phyloP scores from a whole-genome alignment of 2,888 invertebrate genomes.

The Chydorus sphaericus region DNA sequence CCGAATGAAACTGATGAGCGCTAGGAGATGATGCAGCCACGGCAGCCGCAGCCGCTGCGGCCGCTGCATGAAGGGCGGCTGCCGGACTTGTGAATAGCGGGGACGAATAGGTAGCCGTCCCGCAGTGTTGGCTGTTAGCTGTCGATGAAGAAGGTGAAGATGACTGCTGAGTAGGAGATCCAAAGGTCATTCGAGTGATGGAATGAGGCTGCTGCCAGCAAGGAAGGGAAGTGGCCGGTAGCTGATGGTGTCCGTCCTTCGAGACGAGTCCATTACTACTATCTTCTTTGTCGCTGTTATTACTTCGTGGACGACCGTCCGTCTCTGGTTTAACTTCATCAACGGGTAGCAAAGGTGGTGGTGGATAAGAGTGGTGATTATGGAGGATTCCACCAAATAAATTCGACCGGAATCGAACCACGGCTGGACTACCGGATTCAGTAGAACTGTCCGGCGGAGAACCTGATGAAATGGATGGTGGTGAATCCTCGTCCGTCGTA shows the following conservation, averaged over 20 bases:
- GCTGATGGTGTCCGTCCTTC: background rate
- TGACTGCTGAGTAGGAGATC: background rate
- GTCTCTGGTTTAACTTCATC: background rate
- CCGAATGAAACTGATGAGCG: slow-evolving; percentile 10
- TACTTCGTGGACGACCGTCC: slow-evolving; percentile 5
- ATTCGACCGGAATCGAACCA: slow-evolving; percentile 4
- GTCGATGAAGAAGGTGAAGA: background rate
- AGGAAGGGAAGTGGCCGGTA: background rate
- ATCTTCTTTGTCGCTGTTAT: background rate
- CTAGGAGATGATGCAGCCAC: background rate
- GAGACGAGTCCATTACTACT: no score
- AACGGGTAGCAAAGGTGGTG: background rate
- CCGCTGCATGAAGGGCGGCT: slow-evolving; percentile 8
- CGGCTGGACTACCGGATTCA: no score
- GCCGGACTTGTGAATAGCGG: slow-evolving; percentile 6
- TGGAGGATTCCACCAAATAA: slow-evolving; percentile 3
- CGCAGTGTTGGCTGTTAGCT: background rate
- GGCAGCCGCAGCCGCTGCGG: slow-evolving; percentile 3
- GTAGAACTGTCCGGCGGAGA: background rate
- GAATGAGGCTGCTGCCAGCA: background rate
- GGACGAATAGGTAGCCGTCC: background rate
- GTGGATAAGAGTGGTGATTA: background rate
- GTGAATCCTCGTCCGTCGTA: no score
- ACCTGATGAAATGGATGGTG: background rate
- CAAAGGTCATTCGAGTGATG: background rate